Percentiles rank a stretch among this genome's conserved stretches.
Conservation (phyloP, 2,888 invertebrate species). For the Eupithecia vulgata region DNA sequence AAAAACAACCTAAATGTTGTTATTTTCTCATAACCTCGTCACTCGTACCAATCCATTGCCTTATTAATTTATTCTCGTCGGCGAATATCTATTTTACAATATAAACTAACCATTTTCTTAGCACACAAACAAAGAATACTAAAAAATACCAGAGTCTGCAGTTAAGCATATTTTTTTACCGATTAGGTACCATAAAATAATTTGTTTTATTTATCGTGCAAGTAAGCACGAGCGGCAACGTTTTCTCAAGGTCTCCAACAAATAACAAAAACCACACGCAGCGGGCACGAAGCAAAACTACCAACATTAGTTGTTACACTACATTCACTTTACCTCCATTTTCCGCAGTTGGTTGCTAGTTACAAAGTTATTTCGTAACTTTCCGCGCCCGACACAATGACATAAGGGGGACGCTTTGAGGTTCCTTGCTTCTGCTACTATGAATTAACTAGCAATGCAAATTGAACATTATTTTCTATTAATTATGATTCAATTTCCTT, state of each 20-base stretch:
- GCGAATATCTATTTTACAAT: background rate
- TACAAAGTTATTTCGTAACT: slow-evolving; percentile 69
- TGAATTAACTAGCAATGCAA: slow-evolving; percentile 13
- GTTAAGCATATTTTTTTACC: background rate
- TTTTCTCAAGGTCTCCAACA: slow-evolving; percentile 38
- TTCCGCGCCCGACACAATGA: slow-evolving; percentile 64
- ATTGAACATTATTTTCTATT: slow-evolving; percentile 17
- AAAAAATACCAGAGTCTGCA: background rate
- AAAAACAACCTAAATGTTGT: background rate
- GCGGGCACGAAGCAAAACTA: slow-evolving; percentile 47
- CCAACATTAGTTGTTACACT: slow-evolving; percentile 56
- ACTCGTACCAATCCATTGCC: no score
- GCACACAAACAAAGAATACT: background rate
- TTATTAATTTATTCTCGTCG: no score
- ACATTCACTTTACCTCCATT: slow-evolving; percentile 62
- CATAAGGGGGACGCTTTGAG: slow-evolving; percentile 66
- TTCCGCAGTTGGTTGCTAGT: slow-evolving; percentile 64
- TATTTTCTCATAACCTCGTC: background rate
- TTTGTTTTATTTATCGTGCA: background rate
- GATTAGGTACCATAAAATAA: no score
- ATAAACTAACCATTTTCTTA: background rate
- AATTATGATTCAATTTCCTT: background rate
- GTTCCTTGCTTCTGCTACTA: slow-evolving; percentile 40
- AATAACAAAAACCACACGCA: slow-evolving; percentile 45
- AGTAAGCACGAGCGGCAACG: background rate